Conservation (phyloP, 1,140 invertebrate species). For the Latrodectus geometricus region DNA sequence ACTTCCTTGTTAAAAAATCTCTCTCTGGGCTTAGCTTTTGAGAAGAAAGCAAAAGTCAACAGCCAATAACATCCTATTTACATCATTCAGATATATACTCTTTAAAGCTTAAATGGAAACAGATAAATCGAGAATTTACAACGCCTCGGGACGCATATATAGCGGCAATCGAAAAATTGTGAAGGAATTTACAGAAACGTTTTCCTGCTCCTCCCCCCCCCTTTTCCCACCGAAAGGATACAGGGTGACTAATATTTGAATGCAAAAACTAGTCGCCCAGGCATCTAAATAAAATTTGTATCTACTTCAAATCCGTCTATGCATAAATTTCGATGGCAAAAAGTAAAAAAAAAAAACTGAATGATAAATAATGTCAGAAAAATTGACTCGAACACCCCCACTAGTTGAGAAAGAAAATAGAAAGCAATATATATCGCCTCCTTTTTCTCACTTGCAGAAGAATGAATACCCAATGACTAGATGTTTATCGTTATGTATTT, state of each 20-base stretch:
- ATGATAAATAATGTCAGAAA: not conserved
- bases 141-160: not conserved
- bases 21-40: too few species aligned
- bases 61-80: not conserved
- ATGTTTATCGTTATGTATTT: conserved; percentile 55
- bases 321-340: not conserved
- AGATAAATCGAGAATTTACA: conserved; percentile 2
- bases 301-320: conserved; percentile 44
- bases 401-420: not conserved
- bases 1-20: too few species aligned
- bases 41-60: not conserved
- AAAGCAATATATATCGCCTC: not conserved
- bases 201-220: not conserved
- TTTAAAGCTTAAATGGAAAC: not conserved
- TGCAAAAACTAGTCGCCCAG: not conserved
- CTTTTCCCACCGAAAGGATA: not conserved
- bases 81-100: not conserved
- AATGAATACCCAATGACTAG: conserved; percentile 34
- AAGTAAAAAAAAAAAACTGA: not conserved
- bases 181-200: not conserved
- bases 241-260: not conserved
- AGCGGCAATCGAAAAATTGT: not conserved
- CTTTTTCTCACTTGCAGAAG: not conserved
- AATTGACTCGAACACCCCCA: conserved; percentile 12
- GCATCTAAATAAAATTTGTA: conserved; percentile 57